Evolutionary conservation across 2,888 invertebrate species (phyloP), one percentile per base, ranked within the genome.

Genomic region (Agriopis leucophaearia): DNA sequence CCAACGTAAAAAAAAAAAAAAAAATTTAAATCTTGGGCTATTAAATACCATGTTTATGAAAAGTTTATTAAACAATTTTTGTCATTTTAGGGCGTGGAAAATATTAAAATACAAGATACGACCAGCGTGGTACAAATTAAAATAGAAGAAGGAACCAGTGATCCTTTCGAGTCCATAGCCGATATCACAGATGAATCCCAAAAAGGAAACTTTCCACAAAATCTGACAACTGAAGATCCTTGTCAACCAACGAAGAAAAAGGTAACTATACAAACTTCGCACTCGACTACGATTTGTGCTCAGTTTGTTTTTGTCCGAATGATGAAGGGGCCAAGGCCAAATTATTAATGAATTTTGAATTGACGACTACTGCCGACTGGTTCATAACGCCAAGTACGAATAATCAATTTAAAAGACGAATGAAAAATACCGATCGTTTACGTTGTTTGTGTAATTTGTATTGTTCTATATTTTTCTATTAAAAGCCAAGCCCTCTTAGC

Each of bases 381-480:
- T 61, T 74, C 65, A 69, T 70, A 68, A 63, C 55, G 51, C 52
- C 72, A 74, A 73, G 76, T 76, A 72, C 74, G 72, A n/a, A n/a
- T n/a, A 76, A 76, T 74, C 74, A 73, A 76, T 76, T 73, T 62
- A 74, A 48, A 48, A 50, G 67, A 69, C 62, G 70, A 72, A 66
- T 74, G 73, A 73, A 62, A 74, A 70, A 75, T 69, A 35, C 54
- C 27, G 59, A 68, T 58, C 45, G 47, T 63, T 50, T 55, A 59
- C 48, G 7, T 60, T n/a, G n/a, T n/a, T n/a, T n/a, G n/a, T 59
- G 40, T 58, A 63, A n/a, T 55, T 16, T 42, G 55, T 10, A 12
- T 16, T 18, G 42, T 10, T 3, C n/a, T 47, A 12, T 16, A 10
- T 48, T 48, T 18, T 48, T 48, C 18, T 47, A 16, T 16, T 16